Evolutionary conservation across 1,140 invertebrate species (phyloP), one percentile per base, ranked within the genome.

Genomic region (Drosophila saltans): DNA sequence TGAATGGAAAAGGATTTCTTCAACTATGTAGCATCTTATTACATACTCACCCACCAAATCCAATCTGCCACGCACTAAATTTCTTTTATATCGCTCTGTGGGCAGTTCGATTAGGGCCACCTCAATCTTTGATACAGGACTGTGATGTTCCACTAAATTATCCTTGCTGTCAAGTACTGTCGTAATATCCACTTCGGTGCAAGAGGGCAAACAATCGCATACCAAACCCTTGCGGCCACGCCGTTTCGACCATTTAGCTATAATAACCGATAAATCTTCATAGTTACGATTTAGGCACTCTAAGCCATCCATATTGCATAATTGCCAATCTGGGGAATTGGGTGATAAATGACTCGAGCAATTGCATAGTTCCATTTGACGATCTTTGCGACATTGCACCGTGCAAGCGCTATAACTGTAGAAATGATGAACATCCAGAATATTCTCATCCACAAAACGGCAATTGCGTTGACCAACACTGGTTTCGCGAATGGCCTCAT

Each of bases 391-490:
- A 69, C 95, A 96, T 74, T 96, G 94, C 0, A 95, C 95, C 0
- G 94, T 94, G 77, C 95, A 96, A 0, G 95, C 94, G 10, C 94
- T 95, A 76, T 95, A 95, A 30, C 95, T 95, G 67, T 96, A 96
- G 75, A 94, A 93, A 0, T 89, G 92, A 84, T 95, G 95, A 0
- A 95, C 94, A 16, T 94, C 91, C 41, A 95, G 82, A 61, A 93
- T 93, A 65, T 94, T 94, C 90, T 96, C 95, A 60, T 95, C 94
- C 0, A 93, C 93, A 73, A 95, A 96, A 8, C 94, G 93, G 80
- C 95, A 96, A 69, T 83, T 93, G 21, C 93, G 83, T 76, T 95
- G 94, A 3, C 92, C 84, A 0, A 94, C 93, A 11, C 93, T 92
- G 4, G 95, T 94, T 7, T 93, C 79, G 1, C 93, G 92, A 1